Evolutionary conservation across 2,888 invertebrate genomes (phyloP), one percentile per base, ranked within the genome.

Genomic region (Syritta pipiens): DNA sequence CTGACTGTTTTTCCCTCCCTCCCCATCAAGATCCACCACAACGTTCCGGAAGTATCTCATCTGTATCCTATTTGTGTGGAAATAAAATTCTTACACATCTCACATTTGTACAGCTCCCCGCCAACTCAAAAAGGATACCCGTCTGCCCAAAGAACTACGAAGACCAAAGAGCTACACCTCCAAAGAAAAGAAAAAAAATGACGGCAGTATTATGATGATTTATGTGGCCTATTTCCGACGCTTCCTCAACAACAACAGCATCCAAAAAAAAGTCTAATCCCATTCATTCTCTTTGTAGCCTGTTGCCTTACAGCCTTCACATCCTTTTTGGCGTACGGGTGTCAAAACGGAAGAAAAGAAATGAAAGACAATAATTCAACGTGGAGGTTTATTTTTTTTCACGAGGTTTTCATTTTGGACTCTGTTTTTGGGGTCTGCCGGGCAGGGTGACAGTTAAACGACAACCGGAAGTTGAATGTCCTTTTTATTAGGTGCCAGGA

Each of bases 81-180:
- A 53, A 67, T 55, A 20, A 67, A 67, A 55, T 46, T 40, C n/a
- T 40, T 40, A 40, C 55, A 55, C 26, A 37, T 51, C 51, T 17
- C 22, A n/a, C 51, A 20, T 35, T 44, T 55, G 28, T 28, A 9
- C 2, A 3, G 2, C 4, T n/a, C n/a, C n/a, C n/a, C n/a, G n/a
- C n/a, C n/a, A n/a, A n/a, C n/a, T n/a, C n/a, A n/a, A n/a, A n/a
- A n/a, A n/a, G n/a, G n/a, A n/a, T n/a, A n/a, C n/a, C n/a, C n/a
- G n/a, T n/a, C n/a, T n/a, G n/a, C n/a, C n/a, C n/a, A n/a, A n/a
- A n/a, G n/a, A n/a, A n/a, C n/a, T 6, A 10, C 9, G 6, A 12
- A 12, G 49, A 9, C 20, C 1, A 28, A 5, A 14, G 4, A 14
- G 40, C 28, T 6, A n/a, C 7, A 28, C 12, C 30, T 20, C 2